These are phyloP conservation scores for Butastur rufipennis DNA, from an alignment of 2,113 vertebrate genomes.

Conservation along the genomic window DNA sequence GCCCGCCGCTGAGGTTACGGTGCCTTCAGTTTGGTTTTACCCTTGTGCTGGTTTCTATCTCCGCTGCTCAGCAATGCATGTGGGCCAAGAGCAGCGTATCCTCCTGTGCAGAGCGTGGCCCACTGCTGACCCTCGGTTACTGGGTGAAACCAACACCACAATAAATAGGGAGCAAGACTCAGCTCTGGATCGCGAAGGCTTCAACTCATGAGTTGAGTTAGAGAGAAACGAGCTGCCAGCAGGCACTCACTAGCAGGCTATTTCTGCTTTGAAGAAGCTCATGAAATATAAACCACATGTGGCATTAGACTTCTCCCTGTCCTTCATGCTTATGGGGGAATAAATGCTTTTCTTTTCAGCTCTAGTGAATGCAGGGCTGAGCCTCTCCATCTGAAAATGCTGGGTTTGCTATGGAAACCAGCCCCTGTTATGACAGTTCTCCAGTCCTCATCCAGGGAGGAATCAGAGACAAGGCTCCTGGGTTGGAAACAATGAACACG, in stretches of 20 bases:
- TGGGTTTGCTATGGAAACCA: constrained; percentile 44
- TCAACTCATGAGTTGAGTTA: neutral
- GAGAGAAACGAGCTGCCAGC: neutral
- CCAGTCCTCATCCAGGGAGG: neutral
- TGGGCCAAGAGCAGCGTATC: neutral
- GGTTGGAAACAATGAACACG: neutral
- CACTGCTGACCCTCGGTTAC: neutral
- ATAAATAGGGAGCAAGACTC: neutral
- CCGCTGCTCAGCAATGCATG: neutral
- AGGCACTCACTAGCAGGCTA: neutral
- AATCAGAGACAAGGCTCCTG: neutral
- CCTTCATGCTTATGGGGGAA: neutral
- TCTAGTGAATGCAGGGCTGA: neutral
- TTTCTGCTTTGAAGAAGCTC: neutral
- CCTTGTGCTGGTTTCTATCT: neutral
- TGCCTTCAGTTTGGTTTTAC: neutral
- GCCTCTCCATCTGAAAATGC: neutral
- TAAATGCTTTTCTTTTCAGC: neutral
- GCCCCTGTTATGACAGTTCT: neutral
- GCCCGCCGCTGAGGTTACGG: neutral
- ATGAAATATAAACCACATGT: neutral
- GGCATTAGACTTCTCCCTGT: neutral
- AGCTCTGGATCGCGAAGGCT: neutral
- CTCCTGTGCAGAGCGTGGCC: neutral
- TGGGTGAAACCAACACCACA: neutral